Evolutionary conservation across 1,140 invertebrate genomes (phyloP).

Genomic region (Conus betulinus): DNA sequence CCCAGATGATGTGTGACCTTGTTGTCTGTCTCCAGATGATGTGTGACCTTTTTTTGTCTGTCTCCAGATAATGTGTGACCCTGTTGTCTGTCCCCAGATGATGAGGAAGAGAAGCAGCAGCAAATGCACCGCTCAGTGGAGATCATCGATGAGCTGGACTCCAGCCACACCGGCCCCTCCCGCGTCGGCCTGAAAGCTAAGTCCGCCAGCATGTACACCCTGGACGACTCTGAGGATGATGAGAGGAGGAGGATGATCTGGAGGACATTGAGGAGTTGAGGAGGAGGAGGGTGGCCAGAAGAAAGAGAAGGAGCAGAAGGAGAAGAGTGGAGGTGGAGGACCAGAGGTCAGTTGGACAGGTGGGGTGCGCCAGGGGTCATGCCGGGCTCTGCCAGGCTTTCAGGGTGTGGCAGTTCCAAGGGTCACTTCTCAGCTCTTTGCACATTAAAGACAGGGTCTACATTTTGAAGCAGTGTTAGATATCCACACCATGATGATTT

Average conservation of each 20-base stretch:
- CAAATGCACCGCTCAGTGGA: constrained; percentile 37
- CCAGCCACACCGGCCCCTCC: background rate
- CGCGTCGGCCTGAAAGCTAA: background rate
- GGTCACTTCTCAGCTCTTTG: no score
- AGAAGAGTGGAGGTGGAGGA: background rate
- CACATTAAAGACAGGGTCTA: no score
- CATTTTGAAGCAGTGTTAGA: no score
- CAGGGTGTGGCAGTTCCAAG: no score
- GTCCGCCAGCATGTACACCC: constrained; percentile 27
- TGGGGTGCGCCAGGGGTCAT: no score
- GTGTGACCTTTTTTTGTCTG: background rate
- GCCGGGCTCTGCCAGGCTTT: no score
- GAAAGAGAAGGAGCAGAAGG: constrained; percentile 12
- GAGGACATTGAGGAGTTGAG: background rate
- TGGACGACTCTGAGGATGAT: constrained; percentile 42
- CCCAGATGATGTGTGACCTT: no score
- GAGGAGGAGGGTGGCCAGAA: background rate
- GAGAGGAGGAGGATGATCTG: constrained; percentile 24
- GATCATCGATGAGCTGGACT: constrained; percentile 38
- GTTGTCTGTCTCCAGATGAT: no score
- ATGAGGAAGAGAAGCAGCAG: constrained; percentile 5
- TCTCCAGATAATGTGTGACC: background rate
- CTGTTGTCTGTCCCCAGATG: constrained; percentile 28
- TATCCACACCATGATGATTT: no score
- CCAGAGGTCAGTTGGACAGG: background rate